Evolutionary conservation across 2,113 vertebrate species (phyloP).

Genomic region (Prionailurus viverrinus): DNA sequence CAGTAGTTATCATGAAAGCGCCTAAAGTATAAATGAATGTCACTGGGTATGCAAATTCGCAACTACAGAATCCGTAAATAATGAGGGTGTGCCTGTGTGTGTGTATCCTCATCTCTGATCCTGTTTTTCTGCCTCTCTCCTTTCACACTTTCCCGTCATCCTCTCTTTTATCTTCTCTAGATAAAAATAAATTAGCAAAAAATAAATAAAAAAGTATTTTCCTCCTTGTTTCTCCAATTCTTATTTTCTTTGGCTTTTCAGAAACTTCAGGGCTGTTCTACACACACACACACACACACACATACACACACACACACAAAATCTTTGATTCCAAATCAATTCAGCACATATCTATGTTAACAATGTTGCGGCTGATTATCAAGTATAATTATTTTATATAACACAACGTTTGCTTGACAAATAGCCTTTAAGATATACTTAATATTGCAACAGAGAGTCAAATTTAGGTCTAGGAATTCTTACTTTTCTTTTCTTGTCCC

Average conservation of each 20-base stretch:
- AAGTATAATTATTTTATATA: conserved; percentile 68
- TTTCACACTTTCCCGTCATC: not conserved
- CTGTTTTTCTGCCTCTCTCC: not conserved
- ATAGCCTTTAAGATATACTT: conserved; percentile 42
- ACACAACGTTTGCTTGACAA: conserved; percentile 47
- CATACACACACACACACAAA: not conserved
- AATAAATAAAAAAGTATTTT: not conserved
- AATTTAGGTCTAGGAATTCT: conserved; percentile 48
- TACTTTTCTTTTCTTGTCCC: conserved; percentile 60
- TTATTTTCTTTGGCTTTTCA: conserved; percentile 22
- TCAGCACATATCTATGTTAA: conserved; percentile 31
- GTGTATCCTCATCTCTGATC: not conserved
- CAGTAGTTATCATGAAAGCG: not conserved
- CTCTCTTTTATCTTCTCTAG: not conserved
- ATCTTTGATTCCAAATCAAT: conserved; percentile 10
- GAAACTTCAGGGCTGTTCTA: conserved; percentile 4
- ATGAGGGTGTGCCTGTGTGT: not conserved
- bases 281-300: not conserved
- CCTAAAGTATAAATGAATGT: not conserved
- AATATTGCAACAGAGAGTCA: conserved; percentile 50
- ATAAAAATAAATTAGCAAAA: not conserved
- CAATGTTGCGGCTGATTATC: conserved; percentile 42
- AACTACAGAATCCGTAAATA: not conserved
- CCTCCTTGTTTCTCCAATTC: not conserved
- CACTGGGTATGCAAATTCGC: not conserved